Percentiles rank a stretch among this genome's conserved stretches.
phyloP scores from a whole-genome alignment of 1,140 invertebrate species.

The Augochlora pura region DNA sequence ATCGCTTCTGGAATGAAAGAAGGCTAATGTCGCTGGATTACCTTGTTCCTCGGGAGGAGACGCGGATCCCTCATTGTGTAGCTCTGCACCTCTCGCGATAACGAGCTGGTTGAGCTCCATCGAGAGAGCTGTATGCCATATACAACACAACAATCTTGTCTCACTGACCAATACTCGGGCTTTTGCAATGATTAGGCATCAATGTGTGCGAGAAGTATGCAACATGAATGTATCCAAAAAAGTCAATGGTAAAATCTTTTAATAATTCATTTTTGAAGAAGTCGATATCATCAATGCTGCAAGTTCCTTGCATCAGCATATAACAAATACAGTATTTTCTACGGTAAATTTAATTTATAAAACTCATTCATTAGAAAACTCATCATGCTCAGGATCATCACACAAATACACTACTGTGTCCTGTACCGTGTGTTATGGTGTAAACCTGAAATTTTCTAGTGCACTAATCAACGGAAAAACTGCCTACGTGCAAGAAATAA shows the following conservation, averaged over 20 bases:
- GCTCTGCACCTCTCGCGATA: constrained; percentile 83
- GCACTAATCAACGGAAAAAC: neutral
- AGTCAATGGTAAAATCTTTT: no score
- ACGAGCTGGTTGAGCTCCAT: constrained; percentile 83
- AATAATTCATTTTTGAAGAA: neutral
- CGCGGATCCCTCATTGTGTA: constrained; percentile 81
- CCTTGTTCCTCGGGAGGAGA: constrained; percentile 76
- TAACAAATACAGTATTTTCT: constrained; percentile 18
- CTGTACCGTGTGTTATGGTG: constrained; percentile 9
- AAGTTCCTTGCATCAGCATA: neutral
- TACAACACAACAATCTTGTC: constrained; percentile 79
- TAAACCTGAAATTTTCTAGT: neutral
- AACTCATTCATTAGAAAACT: neutral
- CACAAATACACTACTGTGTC: neutral
- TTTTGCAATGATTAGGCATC: constrained; percentile 51
- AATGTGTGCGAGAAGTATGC: constrained; percentile 36
- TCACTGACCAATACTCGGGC: constrained; percentile 71
- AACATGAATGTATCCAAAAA: constrained; percentile 32
- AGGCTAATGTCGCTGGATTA: constrained; percentile 66
- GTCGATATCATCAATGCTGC: constrained; percentile 11
- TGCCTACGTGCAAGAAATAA: constrained; percentile 4
- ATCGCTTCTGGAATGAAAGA: constrained; percentile 39
- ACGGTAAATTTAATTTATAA: neutral
- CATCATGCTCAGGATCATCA: constrained; percentile 28
- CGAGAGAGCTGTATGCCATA: constrained; percentile 83